Evolutionary conservation across 2,888 invertebrate genomes (phyloP), one percentile per base, ranked within the genome.

Genomic region (Erebia palarica): DNA sequence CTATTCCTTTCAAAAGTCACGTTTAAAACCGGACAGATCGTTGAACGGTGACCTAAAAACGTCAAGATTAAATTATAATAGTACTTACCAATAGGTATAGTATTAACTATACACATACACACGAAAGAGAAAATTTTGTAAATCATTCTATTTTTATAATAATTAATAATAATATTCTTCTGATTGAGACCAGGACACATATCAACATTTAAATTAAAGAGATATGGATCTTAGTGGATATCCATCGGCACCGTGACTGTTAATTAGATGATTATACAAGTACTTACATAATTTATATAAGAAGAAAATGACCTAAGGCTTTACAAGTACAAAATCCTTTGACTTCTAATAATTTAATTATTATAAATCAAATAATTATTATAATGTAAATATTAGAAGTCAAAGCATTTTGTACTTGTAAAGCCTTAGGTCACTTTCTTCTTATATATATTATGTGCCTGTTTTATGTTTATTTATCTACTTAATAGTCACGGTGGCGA

Each of bases 1-100:
- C 82, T 82, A 79, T 76, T 72, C 74, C 76, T 73, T 75, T 76
- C 73, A 76, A 68, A 58, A 73, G 60, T 70, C 42, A 44, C 67
- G 36, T 61, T 59, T 67, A 18, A 49, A 70, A 75, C 73, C 67
- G 66, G 74, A 75, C 69, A 72, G 53, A 59, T 69, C 55, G 47
- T 68, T 66, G 49, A 69, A 27, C 51, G 36, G 70, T 68, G 71
- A 72, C 76, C 73, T 68, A 67, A 73, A 72, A 71, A 72, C 59
- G 44, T 67, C 69, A 55, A 69, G 69, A 61, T 67, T 47, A 60
- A 68, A 64, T 58, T 51, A 49, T 49, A 10, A 58, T 53, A 18
- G 18, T 51, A 60, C 51, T 51, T 57, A 51, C 13, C 63, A 47
- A 21, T 44, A 57, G n/a, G 18, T 14, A 65, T 36, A 36, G 36